Evolutionary conservation across 2,888 invertebrate species (phyloP).

Genomic region (Cordilura impudica): DNA sequence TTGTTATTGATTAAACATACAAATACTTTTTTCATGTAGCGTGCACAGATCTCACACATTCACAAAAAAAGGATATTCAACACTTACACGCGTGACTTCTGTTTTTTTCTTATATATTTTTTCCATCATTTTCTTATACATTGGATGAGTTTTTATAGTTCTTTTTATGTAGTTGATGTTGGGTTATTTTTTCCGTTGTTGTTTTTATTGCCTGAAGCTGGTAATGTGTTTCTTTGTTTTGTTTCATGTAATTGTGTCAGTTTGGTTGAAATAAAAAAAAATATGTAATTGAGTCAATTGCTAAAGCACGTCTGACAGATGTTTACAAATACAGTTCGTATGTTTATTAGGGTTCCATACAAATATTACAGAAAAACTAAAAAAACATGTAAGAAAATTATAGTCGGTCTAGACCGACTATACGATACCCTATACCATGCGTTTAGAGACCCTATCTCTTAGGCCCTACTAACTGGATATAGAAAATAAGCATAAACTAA

Average conservation of each 20-base stretch:
- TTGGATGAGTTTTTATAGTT: slow-evolving; percentile 8
- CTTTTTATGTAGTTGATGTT: background rate
- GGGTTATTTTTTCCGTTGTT: background rate
- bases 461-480: too few species aligned
- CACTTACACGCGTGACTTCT: slow-evolving; percentile 34
- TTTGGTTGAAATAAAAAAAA: background rate
- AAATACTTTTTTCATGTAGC: too few species aligned
- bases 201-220: slow-evolving; percentile 14
- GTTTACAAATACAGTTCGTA: slow-evolving; percentile 35
- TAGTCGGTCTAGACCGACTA: too few species aligned
- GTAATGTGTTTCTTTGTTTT: background rate
- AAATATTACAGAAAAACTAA: too few species aligned
- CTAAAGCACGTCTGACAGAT: slow-evolving; percentile 46
- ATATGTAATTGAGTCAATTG: slow-evolving; percentile 56
- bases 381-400: too few species aligned
- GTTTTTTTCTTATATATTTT: background rate
- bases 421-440: too few species aligned
- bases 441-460: too few species aligned
- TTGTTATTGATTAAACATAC: too few species aligned
- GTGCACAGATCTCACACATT: too few species aligned
- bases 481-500: too few species aligned
- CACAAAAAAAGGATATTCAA: background rate
- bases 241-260: slow-evolving; percentile 8
- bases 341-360: too few species aligned
- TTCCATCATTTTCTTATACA: too few species aligned